Evolutionary conservation across 2,113 vertebrate genomes (phyloP), one percentile per base, ranked within the genome.

Genomic region (Gila orcuttii): DNA sequence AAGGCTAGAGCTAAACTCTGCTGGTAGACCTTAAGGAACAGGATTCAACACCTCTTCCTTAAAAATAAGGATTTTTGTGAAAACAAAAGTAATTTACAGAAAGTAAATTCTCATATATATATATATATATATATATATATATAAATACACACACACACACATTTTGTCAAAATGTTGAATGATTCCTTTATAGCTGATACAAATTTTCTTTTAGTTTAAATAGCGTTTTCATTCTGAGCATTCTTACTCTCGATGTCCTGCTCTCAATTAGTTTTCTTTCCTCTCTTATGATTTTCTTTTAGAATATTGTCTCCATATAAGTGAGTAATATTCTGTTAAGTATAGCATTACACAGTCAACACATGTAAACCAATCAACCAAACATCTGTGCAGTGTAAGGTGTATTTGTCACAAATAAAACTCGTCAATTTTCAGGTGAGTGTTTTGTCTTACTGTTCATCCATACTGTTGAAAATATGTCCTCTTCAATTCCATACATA

Each of bases 391-490:
- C 8, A 31, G 50, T 23, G 28, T 4, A 36, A 23, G 19, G 10
- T 80, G 36, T 64, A 45, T 28, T 64, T 80, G 36, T 28, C 59
- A 64, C 12, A 64, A 80, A 78, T 78, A 78, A 78, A 78, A 55
- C 52, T 33, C 3, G 17, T 76, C 12, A 4, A 33, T 78, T 33
- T 55, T 36, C 50, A 23, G 55, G 17, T 76, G 13, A 57, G 31
- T 57, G 47, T 33, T 78, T 15, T 45, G 2, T 45, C 50, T 57
- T 3, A 57, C 33, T 78, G 75, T 52, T 52, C 50, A 52, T 42
- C 71, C 39, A 74, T 75, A 7, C 19, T 9, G 7, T 73, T 23
- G 12, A 13, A 64, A 28, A 15, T 69, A 17, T 69, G 31, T 68
- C 7, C 13, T 52, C 45, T 77, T 33, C 25, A 52, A 28, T 31